Evolutionary conservation across 2,888 invertebrate species (phyloP), one percentile per base, ranked within the genome.

Genomic region (Crioceris asparagi): DNA sequence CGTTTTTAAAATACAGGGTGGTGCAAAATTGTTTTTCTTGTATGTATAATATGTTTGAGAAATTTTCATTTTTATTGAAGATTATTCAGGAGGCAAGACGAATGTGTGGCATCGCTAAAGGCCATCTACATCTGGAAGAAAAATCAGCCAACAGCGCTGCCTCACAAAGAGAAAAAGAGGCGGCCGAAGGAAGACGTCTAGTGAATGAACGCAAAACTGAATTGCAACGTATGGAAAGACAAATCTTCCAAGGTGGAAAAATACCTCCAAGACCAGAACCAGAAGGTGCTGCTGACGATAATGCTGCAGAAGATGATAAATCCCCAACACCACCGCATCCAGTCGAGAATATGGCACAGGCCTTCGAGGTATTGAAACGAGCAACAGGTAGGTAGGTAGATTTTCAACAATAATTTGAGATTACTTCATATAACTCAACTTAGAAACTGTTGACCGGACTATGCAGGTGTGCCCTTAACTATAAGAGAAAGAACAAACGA

Each of bases 81-180:
- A 77, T 85, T 0, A 77, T 83, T 45, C 74, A 74, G 26, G 85
- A 84, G 61, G 86, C 87, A 3, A 70, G 78, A 0, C 72, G 74
- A 46, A 77, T 83, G 68, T 72, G 81, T 11, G 72, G 79, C 27
- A 70, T 72, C 1, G 84, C 83, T 1, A 77, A 78, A 36, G 72
- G 75, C 0, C 75, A 77, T 0, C 69, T 86, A 0, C 67, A 75
- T 3, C 72, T 75, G 5, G 81, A 83, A 53, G 83, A 84, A 41
- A 75, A 77, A 46, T 72, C 75, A 4, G 79, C 79, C 1, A 71
- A 79, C 44, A 71, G 74, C 25, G 75, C 77, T 0, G 78, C 78
- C 16, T 77, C 77, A 48, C 67, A 73, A 4, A 71, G 85, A 0
- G 79, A 79, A 5, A 65, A 70, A 0, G 77, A 78, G 53, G 68